phyloP scores from a whole-genome alignment of 30 jellyfish, hydroid and myxozoan species.

The Calvadosia cruxmelitensis region DNA sequence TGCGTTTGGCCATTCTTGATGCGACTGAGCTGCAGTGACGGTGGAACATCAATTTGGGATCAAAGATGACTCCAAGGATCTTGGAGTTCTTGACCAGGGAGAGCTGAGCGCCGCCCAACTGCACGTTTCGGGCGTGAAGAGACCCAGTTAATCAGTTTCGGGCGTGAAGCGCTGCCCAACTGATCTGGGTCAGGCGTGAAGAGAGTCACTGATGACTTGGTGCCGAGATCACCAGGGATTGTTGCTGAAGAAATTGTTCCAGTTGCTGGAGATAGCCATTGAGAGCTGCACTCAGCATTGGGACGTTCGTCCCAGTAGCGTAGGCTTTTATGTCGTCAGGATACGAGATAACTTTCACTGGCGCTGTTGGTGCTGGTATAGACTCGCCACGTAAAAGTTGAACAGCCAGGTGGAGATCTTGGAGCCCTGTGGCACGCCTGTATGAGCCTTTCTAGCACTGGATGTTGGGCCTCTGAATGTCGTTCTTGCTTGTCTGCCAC shows the following conservation, averaged over 20 bases:
- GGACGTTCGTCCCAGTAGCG: background rate
- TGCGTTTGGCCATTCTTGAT: no score
- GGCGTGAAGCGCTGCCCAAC: no score
- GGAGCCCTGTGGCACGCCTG: background rate
- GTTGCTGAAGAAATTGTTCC: background rate
- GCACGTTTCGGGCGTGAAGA: background rate
- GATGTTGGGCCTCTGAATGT: background rate
- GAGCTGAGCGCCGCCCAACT: background rate
- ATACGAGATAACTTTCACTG: background rate
- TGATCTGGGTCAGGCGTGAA: no score
- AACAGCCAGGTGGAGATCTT: background rate
- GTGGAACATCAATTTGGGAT: background rate
- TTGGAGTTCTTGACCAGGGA: background rate
- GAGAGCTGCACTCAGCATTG: background rate
- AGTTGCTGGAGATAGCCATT: background rate
- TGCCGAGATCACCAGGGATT: background rate
- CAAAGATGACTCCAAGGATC: background rate
- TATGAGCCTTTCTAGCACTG: background rate
- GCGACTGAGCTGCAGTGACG: background rate
- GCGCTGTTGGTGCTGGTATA: background rate
- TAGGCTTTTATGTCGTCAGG: background rate
- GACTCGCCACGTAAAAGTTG: background rate
- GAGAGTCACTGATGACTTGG: background rate
- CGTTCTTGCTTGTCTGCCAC: background rate
- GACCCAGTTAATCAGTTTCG: background rate